Conservation (phyloP, 2,113 vertebrate genomes). For the Corvus moneduloides region DNA sequence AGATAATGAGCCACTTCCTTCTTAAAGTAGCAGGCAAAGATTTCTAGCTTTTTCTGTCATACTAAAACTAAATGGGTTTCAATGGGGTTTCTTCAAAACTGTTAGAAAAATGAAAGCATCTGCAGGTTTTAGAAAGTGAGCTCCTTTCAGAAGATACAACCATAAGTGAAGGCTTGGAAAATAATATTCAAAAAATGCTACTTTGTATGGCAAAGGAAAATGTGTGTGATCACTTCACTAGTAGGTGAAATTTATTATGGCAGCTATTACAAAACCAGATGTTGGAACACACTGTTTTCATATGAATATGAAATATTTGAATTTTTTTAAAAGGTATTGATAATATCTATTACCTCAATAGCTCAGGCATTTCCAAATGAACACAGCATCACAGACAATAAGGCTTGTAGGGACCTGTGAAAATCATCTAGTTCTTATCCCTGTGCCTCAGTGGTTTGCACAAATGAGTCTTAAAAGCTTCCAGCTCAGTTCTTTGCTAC, state of each 20-base stretch:
- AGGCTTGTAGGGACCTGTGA: background rate
- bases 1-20: background rate
- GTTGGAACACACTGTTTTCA: background rate
- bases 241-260: background rate
- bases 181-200: background rate
- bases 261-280: constrained; percentile 8
- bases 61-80: background rate
- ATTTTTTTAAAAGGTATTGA: background rate
- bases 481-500: background rate
- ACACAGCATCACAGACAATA: background rate
- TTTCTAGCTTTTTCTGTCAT: background rate
- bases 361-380: background rate
- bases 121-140: background rate
- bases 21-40: background rate
- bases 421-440: background rate
- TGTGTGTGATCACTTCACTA: background rate
- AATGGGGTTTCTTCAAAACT: background rate
- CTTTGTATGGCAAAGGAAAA: background rate
- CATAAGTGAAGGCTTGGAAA: background rate
- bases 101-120: background rate
- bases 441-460: background rate
- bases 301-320: background rate
- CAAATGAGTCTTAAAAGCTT: background rate
- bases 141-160: background rate
- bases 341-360: background rate